Evolutionary conservation across 2,113 vertebrate species (phyloP).

Genomic region (Otus sunia): DNA sequence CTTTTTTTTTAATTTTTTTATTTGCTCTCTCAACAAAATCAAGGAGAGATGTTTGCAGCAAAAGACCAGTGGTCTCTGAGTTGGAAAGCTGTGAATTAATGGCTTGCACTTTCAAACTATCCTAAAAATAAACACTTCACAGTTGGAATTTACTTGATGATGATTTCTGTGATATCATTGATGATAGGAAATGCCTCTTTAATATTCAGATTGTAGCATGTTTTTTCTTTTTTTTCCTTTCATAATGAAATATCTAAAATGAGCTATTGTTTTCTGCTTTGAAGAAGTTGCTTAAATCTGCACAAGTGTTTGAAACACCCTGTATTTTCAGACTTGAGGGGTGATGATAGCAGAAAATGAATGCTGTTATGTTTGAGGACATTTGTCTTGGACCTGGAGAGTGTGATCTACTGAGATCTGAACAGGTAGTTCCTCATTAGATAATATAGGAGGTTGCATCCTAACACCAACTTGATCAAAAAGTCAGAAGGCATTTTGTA

Average conservation of each 20-base stretch:
- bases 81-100: background rate
- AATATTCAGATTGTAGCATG: background rate
- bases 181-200: background rate
- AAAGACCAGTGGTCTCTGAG: background rate
- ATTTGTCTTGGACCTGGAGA: background rate
- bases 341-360: background rate
- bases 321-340: background rate
- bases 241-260: background rate
- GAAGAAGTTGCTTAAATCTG: background rate
- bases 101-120: background rate
- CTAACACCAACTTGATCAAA: background rate
- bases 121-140: background rate
- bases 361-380: background rate
- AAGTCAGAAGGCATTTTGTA: background rate
- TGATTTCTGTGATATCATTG: background rate
- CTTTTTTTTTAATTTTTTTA: background rate
- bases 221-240: background rate
- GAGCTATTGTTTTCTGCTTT: background rate
- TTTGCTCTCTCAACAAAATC: background rate
- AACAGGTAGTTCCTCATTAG: background rate
- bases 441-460: background rate
- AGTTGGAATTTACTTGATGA: background rate
- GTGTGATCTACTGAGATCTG: background rate
- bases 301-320: background rate
- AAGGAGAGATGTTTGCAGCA: rapidly evolving